Evolutionary conservation across 2,113 vertebrate species (phyloP).

Genomic region (Okapia johnstoni): DNA sequence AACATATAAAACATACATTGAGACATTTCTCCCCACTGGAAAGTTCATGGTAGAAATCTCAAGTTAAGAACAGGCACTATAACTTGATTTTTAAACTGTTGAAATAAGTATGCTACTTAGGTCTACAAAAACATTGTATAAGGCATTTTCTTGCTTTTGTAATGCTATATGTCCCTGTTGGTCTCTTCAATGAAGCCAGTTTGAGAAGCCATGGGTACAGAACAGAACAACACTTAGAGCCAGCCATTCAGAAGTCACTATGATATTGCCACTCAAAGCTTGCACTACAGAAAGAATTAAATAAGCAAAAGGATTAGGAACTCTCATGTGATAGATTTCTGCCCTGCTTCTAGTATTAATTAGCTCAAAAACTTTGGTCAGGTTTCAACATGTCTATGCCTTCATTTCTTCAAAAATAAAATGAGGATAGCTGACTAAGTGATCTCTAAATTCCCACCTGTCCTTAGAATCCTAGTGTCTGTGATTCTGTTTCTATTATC

Average conservation of each 20-base stretch:
- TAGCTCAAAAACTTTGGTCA: neutral
- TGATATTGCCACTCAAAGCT: neutral
- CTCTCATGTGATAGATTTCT: neutral
- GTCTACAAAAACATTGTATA: neutral
- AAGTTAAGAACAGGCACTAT: neutral
- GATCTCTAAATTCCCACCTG: neutral
- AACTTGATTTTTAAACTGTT: neutral
- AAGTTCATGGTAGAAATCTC: neutral
- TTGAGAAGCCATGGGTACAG: neutral
- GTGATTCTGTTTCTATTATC: neutral
- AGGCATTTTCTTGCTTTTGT: neutral
- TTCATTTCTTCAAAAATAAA: neutral
- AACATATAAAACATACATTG: neutral
- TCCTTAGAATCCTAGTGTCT: neutral
- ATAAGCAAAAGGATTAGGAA: neutral
- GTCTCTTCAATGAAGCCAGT: neutral
- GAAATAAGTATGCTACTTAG: neutral
- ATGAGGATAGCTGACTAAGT: neutral
- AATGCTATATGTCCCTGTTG: neutral
- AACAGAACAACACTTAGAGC: neutral
- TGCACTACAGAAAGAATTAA: slow-evolving; percentile 7
- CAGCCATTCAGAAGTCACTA: neutral
- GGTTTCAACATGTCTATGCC: neutral
- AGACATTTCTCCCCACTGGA: neutral
- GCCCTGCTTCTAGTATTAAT: neutral